Evolutionary conservation across 2,888 invertebrate genomes (phyloP).

Genomic region (Phoronis australis): DNA sequence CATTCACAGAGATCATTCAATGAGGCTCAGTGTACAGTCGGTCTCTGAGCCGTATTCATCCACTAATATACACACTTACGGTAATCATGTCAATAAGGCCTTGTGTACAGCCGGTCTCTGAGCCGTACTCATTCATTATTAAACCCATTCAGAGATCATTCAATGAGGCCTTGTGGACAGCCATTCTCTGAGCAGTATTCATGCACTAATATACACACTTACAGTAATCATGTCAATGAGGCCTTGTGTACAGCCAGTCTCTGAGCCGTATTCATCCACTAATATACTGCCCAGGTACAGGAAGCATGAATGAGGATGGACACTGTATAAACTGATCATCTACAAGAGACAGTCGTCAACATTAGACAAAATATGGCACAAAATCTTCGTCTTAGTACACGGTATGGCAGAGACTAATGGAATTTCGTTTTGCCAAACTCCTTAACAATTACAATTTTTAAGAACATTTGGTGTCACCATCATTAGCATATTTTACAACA

Average conservation of each 20-base stretch:
- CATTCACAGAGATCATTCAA: constrained; percentile 76
- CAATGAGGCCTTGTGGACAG: constrained; percentile 74
- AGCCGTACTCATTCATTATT: constrained; percentile 83
- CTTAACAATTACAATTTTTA: too few species aligned
- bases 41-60: too few species aligned
- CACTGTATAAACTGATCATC: constrained; percentile 68
- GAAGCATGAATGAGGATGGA: constrained; percentile 77
- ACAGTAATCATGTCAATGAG: constrained; percentile 81
- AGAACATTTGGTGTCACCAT: too few species aligned
- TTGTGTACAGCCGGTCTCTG: constrained; percentile 65
- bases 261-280: constrained; percentile 80
- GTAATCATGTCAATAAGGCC: constrained; percentile 81
- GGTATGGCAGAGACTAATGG: too few species aligned
- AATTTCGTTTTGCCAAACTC: too few species aligned
- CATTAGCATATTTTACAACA: too few species aligned
- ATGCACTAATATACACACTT: constrained; percentile 73
- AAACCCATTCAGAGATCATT: too few species aligned
- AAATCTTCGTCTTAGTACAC: too few species aligned
- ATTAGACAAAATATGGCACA: too few species aligned
- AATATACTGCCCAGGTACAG: constrained; percentile 82
- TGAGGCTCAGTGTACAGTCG: constrained; percentile 71
- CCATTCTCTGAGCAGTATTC: constrained; percentile 70
- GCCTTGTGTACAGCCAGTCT: constrained; percentile 68
- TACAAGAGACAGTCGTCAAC: constrained; percentile 37
- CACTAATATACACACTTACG: too few species aligned